A percentile compares a stretch with the other conserved stretches of the same genome.
These are phyloP conservation scores for Virgularia gustaviana DNA, from an alignment of 92 coral and sea anemone species.

Conservation along the genomic window DNA sequence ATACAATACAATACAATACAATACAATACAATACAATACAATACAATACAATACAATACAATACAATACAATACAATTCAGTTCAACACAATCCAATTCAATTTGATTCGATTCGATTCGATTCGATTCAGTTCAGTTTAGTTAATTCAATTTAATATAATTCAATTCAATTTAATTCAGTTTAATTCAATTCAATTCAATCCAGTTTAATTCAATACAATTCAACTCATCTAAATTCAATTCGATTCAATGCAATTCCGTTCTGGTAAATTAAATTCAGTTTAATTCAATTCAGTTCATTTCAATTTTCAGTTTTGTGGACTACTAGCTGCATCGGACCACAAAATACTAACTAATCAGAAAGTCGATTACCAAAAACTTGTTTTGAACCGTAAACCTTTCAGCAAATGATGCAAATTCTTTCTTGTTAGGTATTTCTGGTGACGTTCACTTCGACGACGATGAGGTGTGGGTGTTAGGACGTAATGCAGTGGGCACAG, in stretches of 20 bases:
- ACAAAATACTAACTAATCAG: too few species aligned
- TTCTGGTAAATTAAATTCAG: not conserved
- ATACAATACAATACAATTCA: constrained; percentile 8
- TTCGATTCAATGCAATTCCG: constrained; percentile 6
- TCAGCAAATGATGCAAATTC: too few species aligned
- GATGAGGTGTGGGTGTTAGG: constrained; percentile 31
- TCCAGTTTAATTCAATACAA: not conserved
- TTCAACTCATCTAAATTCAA: not conserved
- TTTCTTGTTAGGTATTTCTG: constrained; percentile 20
- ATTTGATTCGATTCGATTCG: not conserved
- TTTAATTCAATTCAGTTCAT: not conserved
- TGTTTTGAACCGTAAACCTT: too few species aligned
- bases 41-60: not conserved
- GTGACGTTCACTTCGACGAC: constrained; percentile 51
- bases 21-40: constrained; percentile 6
- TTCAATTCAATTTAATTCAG: not conserved
- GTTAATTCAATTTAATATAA: not conserved
- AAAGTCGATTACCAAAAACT: too few species aligned
- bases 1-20: constrained; percentile 4
- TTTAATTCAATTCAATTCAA: constrained; percentile 1
- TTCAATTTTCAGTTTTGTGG: too few species aligned
- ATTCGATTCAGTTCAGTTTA: not conserved
- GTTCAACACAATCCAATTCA: not conserved
- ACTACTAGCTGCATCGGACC: too few species aligned
- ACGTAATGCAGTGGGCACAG: constrained; percentile 27